A percentile compares a stretch with the other conserved stretches of the same genome.
Evolutionary conservation across 2,797 vertebrate genomes (phyloP).

Genomic region (Paratrypauchen microcephalus): DNA sequence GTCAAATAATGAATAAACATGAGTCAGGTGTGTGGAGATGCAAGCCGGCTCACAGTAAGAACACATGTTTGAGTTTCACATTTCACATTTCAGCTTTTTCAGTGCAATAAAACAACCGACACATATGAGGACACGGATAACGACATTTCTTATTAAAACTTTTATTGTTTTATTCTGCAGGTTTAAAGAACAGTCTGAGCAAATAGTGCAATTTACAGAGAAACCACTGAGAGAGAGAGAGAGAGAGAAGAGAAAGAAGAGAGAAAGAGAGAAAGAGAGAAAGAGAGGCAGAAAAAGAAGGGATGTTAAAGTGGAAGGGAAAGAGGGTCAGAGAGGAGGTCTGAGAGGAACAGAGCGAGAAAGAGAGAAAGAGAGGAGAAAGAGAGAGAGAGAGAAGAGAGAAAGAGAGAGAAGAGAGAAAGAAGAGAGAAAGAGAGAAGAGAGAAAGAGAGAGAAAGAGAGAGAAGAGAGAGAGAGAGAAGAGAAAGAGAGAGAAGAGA

Average conservation of each 20-base stretch:
- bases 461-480: constrained; percentile 1
- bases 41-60: too few species aligned
- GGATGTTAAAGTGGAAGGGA: rapidly evolving
- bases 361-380: neutral
- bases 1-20: too few species aligned
- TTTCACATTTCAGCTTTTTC: too few species aligned
- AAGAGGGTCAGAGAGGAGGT: too few species aligned
- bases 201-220: constrained; percentile 60
- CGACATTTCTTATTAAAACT: constrained; percentile 8
- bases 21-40: too few species aligned
- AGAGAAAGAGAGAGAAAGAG: constrained; percentile 8
- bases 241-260: neutral
- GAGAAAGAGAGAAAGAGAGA: neutral
- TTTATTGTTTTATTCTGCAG: constrained; percentile 39
- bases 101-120: too few species aligned
- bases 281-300: neutral
- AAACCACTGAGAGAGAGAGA: constrained; percentile 14
- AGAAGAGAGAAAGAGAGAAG: too few species aligned
- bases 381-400: too few species aligned
- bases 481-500: neutral
- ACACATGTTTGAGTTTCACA: too few species aligned
- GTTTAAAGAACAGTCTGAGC: constrained; percentile 53
- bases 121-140: neutral
- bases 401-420: neutral
- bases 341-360: too few species aligned